Evolutionary conservation across 2,113 vertebrate species (phyloP).

Genomic region (Zosterops japonicus): DNA sequence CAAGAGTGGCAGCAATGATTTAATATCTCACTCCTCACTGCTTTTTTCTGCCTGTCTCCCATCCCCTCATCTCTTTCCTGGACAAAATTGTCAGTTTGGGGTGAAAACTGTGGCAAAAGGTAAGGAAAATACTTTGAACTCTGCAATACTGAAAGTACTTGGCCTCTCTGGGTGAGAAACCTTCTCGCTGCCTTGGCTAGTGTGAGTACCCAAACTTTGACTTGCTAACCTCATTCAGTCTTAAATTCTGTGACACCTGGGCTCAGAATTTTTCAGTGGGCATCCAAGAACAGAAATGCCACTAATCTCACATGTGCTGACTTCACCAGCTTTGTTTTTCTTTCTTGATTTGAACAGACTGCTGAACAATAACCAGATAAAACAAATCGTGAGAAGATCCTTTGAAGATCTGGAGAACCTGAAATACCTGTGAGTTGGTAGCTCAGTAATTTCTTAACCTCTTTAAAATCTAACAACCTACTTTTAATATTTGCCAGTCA

Average conservation of each 20-base stretch:
- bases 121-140: not conserved
- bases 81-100: not conserved
- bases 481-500: not conserved
- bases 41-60: not conserved
- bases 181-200: not conserved
- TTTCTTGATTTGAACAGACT: conserved; percentile 39
- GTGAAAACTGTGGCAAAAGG: not conserved
- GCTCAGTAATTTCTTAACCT: not conserved
- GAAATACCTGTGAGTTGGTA: conserved; percentile 72
- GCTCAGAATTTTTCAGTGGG: not conserved
- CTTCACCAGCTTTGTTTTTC: not conserved
- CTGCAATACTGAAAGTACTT: not conserved
- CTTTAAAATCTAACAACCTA: not conserved
- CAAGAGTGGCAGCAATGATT: not conserved
- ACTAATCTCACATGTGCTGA: rapidly evolving
- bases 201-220: not conserved
- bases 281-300: not conserved
- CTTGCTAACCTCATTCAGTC: not conserved
- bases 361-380: conserved; percentile 73
- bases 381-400: conserved; percentile 53
- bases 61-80: not conserved
- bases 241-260: not conserved
- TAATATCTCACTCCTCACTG: not conserved
- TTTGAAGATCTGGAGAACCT: conserved; percentile 69
- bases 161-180: not conserved